Conservation (phyloP, 2,888 invertebrate genomes). For the Camptogramma bilineatum region DNA sequence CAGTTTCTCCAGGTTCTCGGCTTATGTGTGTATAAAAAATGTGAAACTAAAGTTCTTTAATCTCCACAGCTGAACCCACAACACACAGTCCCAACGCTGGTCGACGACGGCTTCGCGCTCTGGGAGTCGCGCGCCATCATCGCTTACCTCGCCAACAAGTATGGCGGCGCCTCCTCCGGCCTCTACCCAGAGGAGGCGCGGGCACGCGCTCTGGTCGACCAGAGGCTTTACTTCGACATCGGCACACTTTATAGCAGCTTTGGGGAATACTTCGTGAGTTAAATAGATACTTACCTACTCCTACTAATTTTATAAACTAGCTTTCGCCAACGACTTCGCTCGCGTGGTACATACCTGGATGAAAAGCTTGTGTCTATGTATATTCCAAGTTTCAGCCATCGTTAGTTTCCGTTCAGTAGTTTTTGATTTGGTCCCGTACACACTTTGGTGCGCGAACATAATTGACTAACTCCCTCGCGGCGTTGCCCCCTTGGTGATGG, state of each 20-base stretch:
- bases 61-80: conserved; percentile 90
- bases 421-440: too few species aligned
- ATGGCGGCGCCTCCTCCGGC: conserved; percentile 89
- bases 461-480: too few species aligned
- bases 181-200: conserved; percentile 92
- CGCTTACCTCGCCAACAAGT: conserved; percentile 91
- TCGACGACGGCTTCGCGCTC: conserved; percentile 92
- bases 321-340: too few species aligned
- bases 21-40: too few species aligned
- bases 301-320: too few species aligned
- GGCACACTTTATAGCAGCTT: conserved; percentile 90
- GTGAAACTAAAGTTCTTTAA: background rate
- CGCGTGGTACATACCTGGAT: too few species aligned
- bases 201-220: conserved; percentile 91
- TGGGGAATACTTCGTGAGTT: conserved; percentile 89
- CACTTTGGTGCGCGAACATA: too few species aligned
- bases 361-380: too few species aligned
- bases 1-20: too few species aligned
- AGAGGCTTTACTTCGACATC: conserved; percentile 92
- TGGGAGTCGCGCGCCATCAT: conserved; percentile 95
- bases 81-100: conserved; percentile 93
- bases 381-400: too few species aligned
- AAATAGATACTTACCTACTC: background rate
- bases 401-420: too few species aligned
- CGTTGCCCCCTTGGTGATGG: too few species aligned